A percentile compares a stretch with the other conserved stretches of the same genome.
These are phyloP conservation scores for Elmis aenea DNA, from an alignment of 2,888 invertebrate species.

Conservation along the genomic window DNA sequence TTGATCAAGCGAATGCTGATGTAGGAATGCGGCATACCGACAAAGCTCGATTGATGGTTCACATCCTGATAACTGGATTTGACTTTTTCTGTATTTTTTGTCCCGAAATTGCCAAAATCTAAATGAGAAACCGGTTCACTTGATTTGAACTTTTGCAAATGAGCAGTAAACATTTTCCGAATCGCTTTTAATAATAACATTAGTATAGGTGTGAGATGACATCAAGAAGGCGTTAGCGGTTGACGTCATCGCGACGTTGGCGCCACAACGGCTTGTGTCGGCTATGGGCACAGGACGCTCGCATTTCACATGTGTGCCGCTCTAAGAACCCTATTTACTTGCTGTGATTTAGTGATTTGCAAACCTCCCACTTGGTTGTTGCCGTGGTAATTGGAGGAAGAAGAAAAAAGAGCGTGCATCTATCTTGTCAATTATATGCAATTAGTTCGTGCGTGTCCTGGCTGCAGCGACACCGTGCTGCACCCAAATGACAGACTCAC, in stretches of 20 bases:
- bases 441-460: conserved; percentile 38
- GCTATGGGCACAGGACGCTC: conserved; percentile 20
- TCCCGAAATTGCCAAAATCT: conserved; percentile 1
- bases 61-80: conserved; percentile 12
- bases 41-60: conserved; percentile 25
- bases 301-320: conserved; percentile 24
- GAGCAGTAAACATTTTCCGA: too few relatives aligned
- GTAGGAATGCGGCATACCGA: conserved; percentile 26
- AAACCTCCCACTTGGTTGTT: conserved; percentile 23
- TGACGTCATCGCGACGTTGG: conserved; percentile 20
- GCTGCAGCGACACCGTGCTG: conserved; percentile 22
- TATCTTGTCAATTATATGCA: conserved; percentile 41
- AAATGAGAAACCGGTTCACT: background rate
- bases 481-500: conserved; percentile 23
- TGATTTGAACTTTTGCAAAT: too few relatives aligned
- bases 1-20: conserved; percentile 31
- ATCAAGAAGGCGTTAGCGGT: conserved; percentile 19
- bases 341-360: conserved; percentile 26
- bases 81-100: conserved; percentile 12
- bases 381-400: conserved; percentile 19
- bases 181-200: too few relatives aligned
- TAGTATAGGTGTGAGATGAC: conserved; percentile 24
- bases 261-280: conserved; percentile 23
- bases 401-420: conserved; percentile 26
- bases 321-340: conserved; percentile 16